These are phyloP conservation scores for Ruditapes philippinarum DNA, from an alignment of 1,140 invertebrate species.

Conservation along the genomic window DNA sequence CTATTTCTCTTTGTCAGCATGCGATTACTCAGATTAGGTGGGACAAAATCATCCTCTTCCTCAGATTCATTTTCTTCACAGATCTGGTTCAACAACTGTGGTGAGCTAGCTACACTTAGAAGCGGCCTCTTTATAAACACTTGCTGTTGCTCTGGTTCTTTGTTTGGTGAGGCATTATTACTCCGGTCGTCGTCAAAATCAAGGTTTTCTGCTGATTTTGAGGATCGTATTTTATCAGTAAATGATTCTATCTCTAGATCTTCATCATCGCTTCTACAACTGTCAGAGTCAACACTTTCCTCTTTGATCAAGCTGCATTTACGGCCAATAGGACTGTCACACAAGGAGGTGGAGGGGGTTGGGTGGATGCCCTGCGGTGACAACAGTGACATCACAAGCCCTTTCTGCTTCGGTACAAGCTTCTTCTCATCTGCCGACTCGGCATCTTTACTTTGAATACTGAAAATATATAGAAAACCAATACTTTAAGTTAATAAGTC, in stretches of 20 bases:
- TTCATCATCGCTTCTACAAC: slow-evolving; percentile 75
- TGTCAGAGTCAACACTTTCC: slow-evolving; percentile 81
- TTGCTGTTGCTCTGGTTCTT: slow-evolving; percentile 63
- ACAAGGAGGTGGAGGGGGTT: slow-evolving; percentile 67
- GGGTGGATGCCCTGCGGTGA: slow-evolving; percentile 88
- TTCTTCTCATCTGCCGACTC: slow-evolving; percentile 60
- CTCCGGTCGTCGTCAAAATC: slow-evolving; percentile 70
- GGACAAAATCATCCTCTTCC: slow-evolving; percentile 82
- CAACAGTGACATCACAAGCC: slow-evolving; percentile 87
- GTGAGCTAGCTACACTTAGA: slow-evolving; percentile 88
- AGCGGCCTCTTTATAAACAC: slow-evolving; percentile 83
- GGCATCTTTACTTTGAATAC: slow-evolving; percentile 69
- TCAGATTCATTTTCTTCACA: slow-evolving; percentile 90
- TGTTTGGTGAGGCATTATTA: slow-evolving; percentile 77
- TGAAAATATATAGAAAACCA: slow-evolving; percentile 55
- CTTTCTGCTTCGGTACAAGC: slow-evolving; percentile 26
- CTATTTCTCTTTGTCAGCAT: slow-evolving; percentile 70
- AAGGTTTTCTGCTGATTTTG: slow-evolving; percentile 82
- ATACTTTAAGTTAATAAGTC: too few species aligned
- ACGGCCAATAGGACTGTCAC: slow-evolving; percentile 62
- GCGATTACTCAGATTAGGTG: slow-evolving; percentile 75
- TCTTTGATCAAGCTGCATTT: slow-evolving; percentile 84
- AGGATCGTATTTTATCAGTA: slow-evolving; percentile 70
- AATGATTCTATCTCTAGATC: slow-evolving; percentile 72
- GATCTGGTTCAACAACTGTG: slow-evolving; percentile 91